Evolutionary conservation across 2,888 invertebrate species (phyloP).

Genomic region (Clivina fossor): DNA sequence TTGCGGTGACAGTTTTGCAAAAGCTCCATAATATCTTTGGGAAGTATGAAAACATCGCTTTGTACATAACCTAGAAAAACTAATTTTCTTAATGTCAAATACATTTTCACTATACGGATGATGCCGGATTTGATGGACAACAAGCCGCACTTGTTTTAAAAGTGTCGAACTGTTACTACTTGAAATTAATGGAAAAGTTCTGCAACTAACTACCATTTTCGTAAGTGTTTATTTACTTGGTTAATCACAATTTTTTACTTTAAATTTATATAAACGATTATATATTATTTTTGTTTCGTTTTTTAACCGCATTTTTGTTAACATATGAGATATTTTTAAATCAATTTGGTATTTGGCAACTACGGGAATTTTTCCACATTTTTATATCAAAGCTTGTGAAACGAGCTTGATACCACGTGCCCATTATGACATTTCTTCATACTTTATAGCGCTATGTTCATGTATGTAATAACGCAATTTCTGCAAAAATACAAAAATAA

Average conservation of each 20-base stretch:
- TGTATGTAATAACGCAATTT: no score
- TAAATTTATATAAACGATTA: constrained; percentile 25
- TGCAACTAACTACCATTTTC: constrained; percentile 47
- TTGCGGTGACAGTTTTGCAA: constrained; percentile 49
- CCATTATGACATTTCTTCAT: no score
- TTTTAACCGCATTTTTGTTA: not conserved
- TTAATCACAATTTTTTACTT: constrained; percentile 8
- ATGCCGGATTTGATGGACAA: constrained; percentile 26
- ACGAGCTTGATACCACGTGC: no score
- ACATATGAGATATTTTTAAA: constrained; percentile 8
- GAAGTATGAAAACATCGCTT: constrained; percentile 37
- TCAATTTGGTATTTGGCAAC: constrained; percentile 15
- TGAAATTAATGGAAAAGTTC: constrained; percentile 44
- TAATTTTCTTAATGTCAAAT: constrained; percentile 20
- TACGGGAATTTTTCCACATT: constrained; percentile 5
- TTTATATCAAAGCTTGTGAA: constrained; percentile 6
- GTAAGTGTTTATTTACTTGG: constrained; percentile 9
- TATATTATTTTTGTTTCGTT: constrained; percentile 8
- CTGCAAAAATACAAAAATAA: no score
- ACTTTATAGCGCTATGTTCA: no score
- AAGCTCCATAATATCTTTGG: constrained; percentile 31
- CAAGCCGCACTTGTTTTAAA: constrained; percentile 40
- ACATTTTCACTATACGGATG: constrained; percentile 10
- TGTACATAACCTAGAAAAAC: constrained; percentile 43
- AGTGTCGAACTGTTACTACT: constrained; percentile 42